Base-by-base conservation (phyloP, 2,888 invertebrate species). In the Scrobipalpa costella region DNA sequence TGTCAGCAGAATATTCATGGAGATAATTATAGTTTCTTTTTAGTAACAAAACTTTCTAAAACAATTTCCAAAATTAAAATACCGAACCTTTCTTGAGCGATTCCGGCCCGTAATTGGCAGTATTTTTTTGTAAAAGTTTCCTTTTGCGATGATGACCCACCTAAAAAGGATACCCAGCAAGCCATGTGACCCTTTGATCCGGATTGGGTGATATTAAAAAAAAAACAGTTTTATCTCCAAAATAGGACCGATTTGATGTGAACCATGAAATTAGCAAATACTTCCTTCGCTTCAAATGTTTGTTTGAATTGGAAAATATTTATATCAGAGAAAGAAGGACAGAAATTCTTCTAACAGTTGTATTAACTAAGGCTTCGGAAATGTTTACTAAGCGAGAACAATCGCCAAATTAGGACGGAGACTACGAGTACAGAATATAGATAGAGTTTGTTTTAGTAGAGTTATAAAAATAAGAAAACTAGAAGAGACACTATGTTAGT, bases 221-320 rank as follows among this genome's bases (percentile, higher is more conserved):
- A 55, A 55, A 27, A 7, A 13, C 33, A n/a, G n/a, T 55, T n/a
- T 34, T 7, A 55, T 33, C 34, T 34, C 34, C n/a, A 55, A n/a
- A 55, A 34, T 34, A 34, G 13, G 8, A 9, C 8, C 19, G 7
- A 15, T 55, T 73, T 74, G 72, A 58, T 40, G 76, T 72, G 71
- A 19, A 13, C 62, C 62, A 36, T 57, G 49, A 49, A 49, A 34
- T 49, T 47, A 36, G 33, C 33, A 33, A 47, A 47, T 27, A 47
- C 6, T 58, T 44, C 44, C 57, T 21, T 15, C 33, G 33, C 15
- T 34, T 44, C 17, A 6, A 36, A 49, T 15, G 5, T 44, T 15
- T 15, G 6, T 44, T 44, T n/a, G 15, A 44, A 44, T 44, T 44
- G 44, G 44, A 15, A 44, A 40, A 40, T 40, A 11, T 27, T 27